phyloP scores from a whole-genome alignment of 2,113 vertebrate genomes.

The Echinops telfairi region DNA sequence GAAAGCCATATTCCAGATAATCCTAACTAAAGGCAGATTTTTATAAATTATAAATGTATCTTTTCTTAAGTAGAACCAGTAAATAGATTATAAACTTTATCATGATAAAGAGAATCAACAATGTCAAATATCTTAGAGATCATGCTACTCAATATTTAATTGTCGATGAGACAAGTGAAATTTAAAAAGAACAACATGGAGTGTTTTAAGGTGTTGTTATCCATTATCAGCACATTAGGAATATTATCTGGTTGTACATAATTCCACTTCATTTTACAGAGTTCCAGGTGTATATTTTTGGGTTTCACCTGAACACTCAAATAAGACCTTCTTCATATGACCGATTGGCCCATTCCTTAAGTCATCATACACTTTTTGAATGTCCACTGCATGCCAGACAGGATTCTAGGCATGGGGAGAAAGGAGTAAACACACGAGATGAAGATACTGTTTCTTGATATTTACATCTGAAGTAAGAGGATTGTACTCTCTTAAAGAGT shows the following conservation, averaged over 20 bases:
- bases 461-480: too few relatives aligned
- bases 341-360: background rate
- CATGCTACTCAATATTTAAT: background rate
- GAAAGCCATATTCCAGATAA: background rate
- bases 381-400: too few relatives aligned
- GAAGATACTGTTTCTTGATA: background rate
- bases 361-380: constrained; percentile 1
- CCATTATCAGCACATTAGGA: background rate
- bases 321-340: background rate
- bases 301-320: background rate
- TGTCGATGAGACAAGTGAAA: background rate
- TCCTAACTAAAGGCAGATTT: background rate
- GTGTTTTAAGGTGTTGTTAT: background rate
- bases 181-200: background rate
- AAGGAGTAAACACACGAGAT: background rate
- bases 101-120: background rate
- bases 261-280: background rate
- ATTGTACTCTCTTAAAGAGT: too few relatives aligned
- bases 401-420: background rate
- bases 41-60: background rate
- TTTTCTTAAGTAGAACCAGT: background rate
- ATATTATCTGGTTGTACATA: background rate
- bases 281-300: background rate
- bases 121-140: background rate
- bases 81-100: background rate